Base-by-base conservation (phyloP, 2,888 invertebrate species). In the Heliconius erato region DNA sequence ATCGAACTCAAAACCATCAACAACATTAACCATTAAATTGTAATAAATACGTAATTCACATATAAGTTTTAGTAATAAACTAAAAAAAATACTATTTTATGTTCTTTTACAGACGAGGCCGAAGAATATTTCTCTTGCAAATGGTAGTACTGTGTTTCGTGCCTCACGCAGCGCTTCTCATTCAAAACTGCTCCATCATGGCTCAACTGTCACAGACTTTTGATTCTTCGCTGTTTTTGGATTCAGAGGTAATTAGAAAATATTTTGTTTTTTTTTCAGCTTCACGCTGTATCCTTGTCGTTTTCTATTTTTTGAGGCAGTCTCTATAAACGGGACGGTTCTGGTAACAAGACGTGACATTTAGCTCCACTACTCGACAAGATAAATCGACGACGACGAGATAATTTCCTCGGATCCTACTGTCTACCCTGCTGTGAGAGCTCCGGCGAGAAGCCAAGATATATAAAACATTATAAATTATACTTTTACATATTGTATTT, bases 71-170 rank as follows among this genome's bases (percentile, higher is more conserved):
- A 23, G 0, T 54, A 63, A n/a, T 63, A 7, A 63, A 11, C 11
- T 28, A n/a, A n/a, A 63, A 12, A 16, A 67, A 28, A 67, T 6
- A 67, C 63, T 32, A 19, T 44, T 35, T 68, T 65, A 74, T 81
- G n/a, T 3, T 74, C 79, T 59, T 76, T 84, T 82, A 0, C 91
- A 96, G 96, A 77, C 91, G 92, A 28, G 96, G 96, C 2, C 93
- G 95, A 40, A 90, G 95, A 71, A 90, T 93, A 72, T 96, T 96
- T 88, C 89, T 96, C 76, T 86, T 95, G 0, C 96, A 96, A 87
- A 96, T 97, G 96, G 88, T 97, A 85, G 88, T 96, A 67, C 92
- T 97, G 3, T 96, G 96, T 86, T 96, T 96, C 89, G 93, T 97
- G 68, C 97, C 96, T 0, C 96, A 97, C 86, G 94, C 93, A 2